These are phyloP conservation scores for Cephus rjabovi DNA, from an alignment of 2,888 invertebrate genomes.

Conservation along the genomic window DNA sequence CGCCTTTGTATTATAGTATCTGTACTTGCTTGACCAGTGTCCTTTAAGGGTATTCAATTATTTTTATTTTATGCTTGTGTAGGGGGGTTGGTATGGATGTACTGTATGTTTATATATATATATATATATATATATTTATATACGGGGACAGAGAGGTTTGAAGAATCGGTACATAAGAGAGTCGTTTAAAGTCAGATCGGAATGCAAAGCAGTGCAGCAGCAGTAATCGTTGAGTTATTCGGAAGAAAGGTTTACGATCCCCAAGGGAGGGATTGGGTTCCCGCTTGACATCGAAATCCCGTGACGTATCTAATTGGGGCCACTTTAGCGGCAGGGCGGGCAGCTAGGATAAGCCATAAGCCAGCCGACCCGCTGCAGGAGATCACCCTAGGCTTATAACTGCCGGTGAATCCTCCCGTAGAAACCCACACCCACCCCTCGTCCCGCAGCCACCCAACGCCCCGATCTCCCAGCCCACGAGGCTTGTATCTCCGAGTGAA, in stretches of 20 bases:
- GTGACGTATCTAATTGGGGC: conserved; percentile 65
- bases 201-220: conserved; percentile 2
- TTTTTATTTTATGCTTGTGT: neutral
- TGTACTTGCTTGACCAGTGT: neutral
- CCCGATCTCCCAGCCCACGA: neutral
- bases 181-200: neutral
- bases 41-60: neutral
- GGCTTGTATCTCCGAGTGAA: conserved; percentile 54
- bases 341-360: conserved; percentile 55
- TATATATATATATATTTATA: neutral
- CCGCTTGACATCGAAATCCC: conserved; percentile 61
- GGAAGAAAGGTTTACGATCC: conserved; percentile 33
- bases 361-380: conserved; percentile 51
- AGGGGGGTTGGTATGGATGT: neutral
- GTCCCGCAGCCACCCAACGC: neutral
- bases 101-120: neutral
- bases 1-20: neutral
- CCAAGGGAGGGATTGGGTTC: conserved; percentile 51
- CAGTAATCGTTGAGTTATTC: conserved; percentile 22
- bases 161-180: neutral
- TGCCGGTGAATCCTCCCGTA: conserved; percentile 44
- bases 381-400: conserved; percentile 63
- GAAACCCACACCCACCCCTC: conserved; percentile 27
- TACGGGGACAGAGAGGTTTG: neutral
- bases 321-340: conserved; percentile 58